Conservation (phyloP, 2,113 vertebrate species). For the Malurus alboscapulatus region DNA sequence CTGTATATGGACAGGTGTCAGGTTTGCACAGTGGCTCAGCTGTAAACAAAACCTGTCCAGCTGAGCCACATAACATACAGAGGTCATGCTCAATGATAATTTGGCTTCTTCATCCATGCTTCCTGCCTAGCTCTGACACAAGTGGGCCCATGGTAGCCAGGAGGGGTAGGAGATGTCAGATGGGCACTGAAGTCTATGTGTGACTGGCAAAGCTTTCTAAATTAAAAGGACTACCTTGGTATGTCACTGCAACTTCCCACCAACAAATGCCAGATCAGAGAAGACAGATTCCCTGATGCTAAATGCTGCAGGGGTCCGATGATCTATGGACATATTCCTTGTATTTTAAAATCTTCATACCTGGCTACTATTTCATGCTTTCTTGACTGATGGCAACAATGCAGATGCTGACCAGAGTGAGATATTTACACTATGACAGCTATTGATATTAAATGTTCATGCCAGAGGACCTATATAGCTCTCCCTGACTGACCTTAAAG, state of each 20-base stretch:
- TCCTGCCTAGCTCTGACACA: not conserved
- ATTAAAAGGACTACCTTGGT: not conserved
- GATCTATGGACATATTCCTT: not conserved
- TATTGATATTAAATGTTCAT: not conserved
- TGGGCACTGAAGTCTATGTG: not conserved
- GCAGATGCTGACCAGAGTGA: not conserved
- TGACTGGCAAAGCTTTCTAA: constrained; percentile 15
- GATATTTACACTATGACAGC: not conserved
- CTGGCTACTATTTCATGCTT: constrained; percentile 1
- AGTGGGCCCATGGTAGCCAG: not conserved
- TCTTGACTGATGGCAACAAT: not conserved
- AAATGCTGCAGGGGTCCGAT: not conserved
- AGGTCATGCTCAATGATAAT: not conserved
- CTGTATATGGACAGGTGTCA: not conserved
- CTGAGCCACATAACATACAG: not conserved
- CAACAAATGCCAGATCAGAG: not conserved
- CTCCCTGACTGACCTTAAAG: not conserved
- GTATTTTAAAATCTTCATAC: not conserved
- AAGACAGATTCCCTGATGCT: not conserved
- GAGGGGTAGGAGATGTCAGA: constrained; percentile 18
- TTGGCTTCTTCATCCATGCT: not conserved
- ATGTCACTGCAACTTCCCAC: not conserved
- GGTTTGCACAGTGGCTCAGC: not conserved
- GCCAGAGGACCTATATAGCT: not conserved
- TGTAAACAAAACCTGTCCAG: not conserved